These are phyloP conservation scores for Vidua macroura DNA, from an alignment of 2,113 vertebrate genomes.

Conservation along the genomic window DNA sequence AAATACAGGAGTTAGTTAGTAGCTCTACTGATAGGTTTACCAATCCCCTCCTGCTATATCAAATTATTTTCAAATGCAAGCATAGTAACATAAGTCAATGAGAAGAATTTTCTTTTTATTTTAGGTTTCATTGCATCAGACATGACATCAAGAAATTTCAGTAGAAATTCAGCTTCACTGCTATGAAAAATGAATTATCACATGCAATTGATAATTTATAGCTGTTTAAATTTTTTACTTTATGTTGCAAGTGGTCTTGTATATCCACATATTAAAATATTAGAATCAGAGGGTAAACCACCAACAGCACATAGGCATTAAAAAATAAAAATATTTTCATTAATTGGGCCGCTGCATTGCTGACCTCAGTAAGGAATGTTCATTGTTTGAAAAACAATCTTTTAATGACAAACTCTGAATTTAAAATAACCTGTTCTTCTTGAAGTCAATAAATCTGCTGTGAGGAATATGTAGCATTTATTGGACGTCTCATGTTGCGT, in stretches of 20 bases:
- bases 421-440: not conserved
- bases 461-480: not conserved
- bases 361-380: conserved; percentile 67
- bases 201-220: conserved; percentile 67
- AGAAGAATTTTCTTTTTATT: not conserved
- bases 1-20: not conserved
- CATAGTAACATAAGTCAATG: not conserved
- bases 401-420: not conserved
- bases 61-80: not conserved
- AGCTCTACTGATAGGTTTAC: not conserved
- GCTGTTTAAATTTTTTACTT: conserved; percentile 75
- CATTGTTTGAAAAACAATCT: not conserved
- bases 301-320: conserved; percentile 76
- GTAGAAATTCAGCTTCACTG: conserved; percentile 77
- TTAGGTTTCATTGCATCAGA: conserved; percentile 80
- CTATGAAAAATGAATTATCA: conserved; percentile 75
- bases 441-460: not conserved
- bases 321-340: conserved; percentile 79
- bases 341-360: conserved; percentile 77
- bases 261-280: conserved; percentile 77
- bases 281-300: conserved; percentile 76
- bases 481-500: not conserved
- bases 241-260: conserved; percentile 76
- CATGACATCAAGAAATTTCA: conserved; percentile 81
- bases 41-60: not conserved